Conservation (phyloP, 64 coral and sea anemone species). For the Stylophora pistillata region DNA sequence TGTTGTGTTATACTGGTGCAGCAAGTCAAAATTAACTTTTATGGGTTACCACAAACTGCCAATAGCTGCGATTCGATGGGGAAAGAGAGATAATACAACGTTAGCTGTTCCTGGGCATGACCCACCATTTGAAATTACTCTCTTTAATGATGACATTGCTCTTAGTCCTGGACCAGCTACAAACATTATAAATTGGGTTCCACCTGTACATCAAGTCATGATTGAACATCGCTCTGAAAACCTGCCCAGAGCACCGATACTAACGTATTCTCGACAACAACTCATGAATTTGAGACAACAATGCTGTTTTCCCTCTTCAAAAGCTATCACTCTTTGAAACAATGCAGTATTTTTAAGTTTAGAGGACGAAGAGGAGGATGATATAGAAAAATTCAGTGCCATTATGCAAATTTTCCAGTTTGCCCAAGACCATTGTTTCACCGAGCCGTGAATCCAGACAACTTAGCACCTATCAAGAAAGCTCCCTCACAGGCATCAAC, state of each 20-base stretch:
- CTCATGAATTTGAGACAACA: not conserved
- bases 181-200: not conserved
- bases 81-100: conserved; percentile 2
- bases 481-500: not conserved
- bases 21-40: not conserved
- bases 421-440: too few relatives aligned
- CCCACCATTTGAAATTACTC: not conserved
- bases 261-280: not conserved
- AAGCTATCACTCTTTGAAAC: not conserved
- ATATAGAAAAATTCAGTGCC: not conserved
- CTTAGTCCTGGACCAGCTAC: conserved; percentile 15
- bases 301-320: not conserved
- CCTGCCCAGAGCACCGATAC: not conserved
- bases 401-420: not conserved
- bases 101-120: not conserved
- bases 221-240: conserved; percentile 8
- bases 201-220: conserved; percentile 5
- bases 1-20: conserved; percentile 1
- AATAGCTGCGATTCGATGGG: conserved; percentile 2
- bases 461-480: not conserved
- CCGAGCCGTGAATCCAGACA: not conserved
- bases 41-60: not conserved
- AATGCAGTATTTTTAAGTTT: conserved; percentile 8
- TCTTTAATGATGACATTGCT: not conserved
- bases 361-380: not conserved